Conservation (phyloP, 2,797 vertebrate genomes). For the Enteromius fasciolatus region DNA sequence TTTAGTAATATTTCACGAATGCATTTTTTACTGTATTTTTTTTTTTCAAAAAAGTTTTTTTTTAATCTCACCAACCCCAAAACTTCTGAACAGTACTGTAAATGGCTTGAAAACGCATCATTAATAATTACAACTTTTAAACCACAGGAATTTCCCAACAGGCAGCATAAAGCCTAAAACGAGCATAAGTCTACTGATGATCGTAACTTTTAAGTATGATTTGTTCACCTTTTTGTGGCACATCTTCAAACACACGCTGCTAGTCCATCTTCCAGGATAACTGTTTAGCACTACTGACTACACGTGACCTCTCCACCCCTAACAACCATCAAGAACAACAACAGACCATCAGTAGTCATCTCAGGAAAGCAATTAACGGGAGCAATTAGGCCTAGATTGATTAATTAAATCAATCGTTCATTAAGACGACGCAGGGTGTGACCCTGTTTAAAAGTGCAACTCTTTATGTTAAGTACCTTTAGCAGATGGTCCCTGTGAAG, state of each 20-base stretch:
- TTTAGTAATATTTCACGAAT: background rate
- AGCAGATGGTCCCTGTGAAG: slow-evolving; percentile 39
- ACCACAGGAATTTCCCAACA: background rate
- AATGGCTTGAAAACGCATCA: background rate
- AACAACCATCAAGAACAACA: slow-evolving; percentile 34
- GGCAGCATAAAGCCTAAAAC: background rate
- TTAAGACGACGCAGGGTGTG: slow-evolving; percentile 72
- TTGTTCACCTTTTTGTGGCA: background rate
- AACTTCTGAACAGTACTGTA: background rate
- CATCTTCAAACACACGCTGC: background rate
- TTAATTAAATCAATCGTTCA: slow-evolving; percentile 52
- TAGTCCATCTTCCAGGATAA: slow-evolving; percentile 41
- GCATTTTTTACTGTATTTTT: background rate
- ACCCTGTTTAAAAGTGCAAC: slow-evolving; percentile 66
- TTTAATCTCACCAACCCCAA: background rate
- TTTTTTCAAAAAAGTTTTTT: background rate
- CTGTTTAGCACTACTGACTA: slow-evolving; percentile 64
- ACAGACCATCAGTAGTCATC: slow-evolving; percentile 30
- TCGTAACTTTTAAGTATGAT: background rate
- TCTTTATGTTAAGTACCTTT: slow-evolving; percentile 57
- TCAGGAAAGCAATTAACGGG: slow-evolving; percentile 33
- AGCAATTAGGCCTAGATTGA: slow-evolving; percentile 43
- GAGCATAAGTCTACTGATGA: background rate
- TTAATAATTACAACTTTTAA: background rate
- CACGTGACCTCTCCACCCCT: slow-evolving; percentile 13